Base-by-base conservation (phyloP, 2,888 invertebrate species). In the Criorhina ranunculi region DNA sequence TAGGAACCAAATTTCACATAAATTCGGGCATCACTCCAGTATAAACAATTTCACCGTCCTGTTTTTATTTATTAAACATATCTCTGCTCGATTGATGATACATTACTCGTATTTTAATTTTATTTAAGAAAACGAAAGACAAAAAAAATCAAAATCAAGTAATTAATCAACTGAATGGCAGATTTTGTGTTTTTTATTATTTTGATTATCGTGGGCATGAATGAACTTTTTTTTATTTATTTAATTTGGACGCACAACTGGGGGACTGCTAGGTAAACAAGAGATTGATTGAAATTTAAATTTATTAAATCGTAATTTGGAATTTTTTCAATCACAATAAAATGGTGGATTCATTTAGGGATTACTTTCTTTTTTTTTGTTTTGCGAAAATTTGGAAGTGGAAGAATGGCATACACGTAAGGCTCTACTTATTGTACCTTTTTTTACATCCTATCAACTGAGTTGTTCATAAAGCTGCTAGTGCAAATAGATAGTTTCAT, bases 101-200 rank as follows among this genome's bases (percentile, higher is more conserved):
- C 49, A 49, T 24, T 49, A 4, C 2, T 24, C 24, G 24, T 24
- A 49, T 15, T 42, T 42, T 42, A 42, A 7, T 42, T 42, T 42
- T 42, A 49, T 24, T 42, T 42, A 42, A 42, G 8, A 15, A 42
- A 42, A 42, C 7, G 3, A 12, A 7, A 17, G 15, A 15, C 8
- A 42, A 11, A 37, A n/a, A n/a, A 5, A n/a, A 33, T 15, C n/a
- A 0, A 55, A 33, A 55, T 15, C 42, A 0, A 17, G 24, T 12
- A 55, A 55, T 55, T 55, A 55, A 55, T 55, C 33, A 55, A 33
- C 9, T 33, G 33, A 55, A 55, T 55, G 33, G 33, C 53, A 33
- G 33, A 9, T 33, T 55, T n/a, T 31, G 29, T 5, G 12, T 53
- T 53, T 51, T 31, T 31, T 53, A 51, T 53, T 53, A 31, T 12